Percentiles rank a stretch among this genome's conserved stretches.
Evolutionary conservation across 2,797 vertebrate genomes (phyloP).

Genomic region (Pogonophryne albipinna): DNA sequence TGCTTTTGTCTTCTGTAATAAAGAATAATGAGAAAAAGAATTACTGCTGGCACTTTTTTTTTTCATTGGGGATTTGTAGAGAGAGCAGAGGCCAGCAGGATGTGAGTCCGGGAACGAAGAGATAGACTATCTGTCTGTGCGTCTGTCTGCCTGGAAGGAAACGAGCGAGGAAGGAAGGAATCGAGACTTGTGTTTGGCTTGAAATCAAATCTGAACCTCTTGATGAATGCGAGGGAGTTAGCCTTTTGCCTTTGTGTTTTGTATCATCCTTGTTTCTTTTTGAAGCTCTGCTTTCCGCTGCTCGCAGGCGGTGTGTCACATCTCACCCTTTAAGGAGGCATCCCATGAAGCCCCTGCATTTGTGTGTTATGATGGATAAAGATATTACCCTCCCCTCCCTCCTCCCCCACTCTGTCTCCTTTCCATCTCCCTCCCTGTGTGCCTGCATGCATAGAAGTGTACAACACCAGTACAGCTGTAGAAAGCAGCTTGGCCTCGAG

Average conservation of each 20-base stretch:
- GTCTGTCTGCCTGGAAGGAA: constrained; percentile 71
- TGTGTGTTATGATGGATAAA: constrained; percentile 58
- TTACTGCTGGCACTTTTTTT: constrained; percentile 67
- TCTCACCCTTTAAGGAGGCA: constrained; percentile 49
- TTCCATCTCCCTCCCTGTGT: constrained; percentile 34
- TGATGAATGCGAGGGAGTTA: constrained; percentile 67
- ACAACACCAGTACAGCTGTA: constrained; percentile 57
- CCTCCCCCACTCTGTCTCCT: constrained; percentile 29
- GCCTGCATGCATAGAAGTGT: constrained; percentile 51
- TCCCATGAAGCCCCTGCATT: constrained; percentile 48
- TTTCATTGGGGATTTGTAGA: constrained; percentile 56
- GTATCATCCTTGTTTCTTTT: constrained; percentile 45
- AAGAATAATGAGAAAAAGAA: constrained; percentile 81
- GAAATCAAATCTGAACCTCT: constrained; percentile 68
- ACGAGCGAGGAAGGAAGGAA: constrained; percentile 64
- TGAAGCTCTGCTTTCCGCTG: constrained; percentile 38
- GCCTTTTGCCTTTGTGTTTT: constrained; percentile 55
- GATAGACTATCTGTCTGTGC: constrained; percentile 59
- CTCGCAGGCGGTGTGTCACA: constrained; percentile 42
- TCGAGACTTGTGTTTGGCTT: constrained; percentile 70
- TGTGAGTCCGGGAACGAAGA: constrained; percentile 66
- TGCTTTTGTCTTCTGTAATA: constrained; percentile 76
- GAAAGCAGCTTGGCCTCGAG: constrained; percentile 71
- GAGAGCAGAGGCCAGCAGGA: constrained; percentile 62
- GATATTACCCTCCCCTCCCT: constrained; percentile 37